phyloP scores from a whole-genome alignment of 2,113 vertebrate species.

The Laticauda laticaudata region DNA sequence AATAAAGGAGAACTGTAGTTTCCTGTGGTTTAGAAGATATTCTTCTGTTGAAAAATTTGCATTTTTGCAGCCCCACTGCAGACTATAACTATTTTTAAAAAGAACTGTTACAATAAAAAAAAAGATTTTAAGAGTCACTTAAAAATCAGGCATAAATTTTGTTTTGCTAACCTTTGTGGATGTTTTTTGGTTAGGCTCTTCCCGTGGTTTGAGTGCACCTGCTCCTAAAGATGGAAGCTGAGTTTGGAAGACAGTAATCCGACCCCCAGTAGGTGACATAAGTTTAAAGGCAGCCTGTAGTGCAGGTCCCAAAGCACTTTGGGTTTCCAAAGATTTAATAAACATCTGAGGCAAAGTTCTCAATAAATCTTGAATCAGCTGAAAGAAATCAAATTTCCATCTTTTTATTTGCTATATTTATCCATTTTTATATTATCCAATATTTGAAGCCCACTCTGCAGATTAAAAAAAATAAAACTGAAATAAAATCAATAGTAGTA shows the following conservation, averaged over 20 bases:
- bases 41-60: not conserved
- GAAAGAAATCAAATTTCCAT: conserved; percentile 46
- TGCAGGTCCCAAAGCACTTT: conserved; percentile 90
- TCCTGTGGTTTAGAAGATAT: not conserved
- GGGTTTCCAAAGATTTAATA: conserved; percentile 91
- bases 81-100: not conserved
- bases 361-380: conserved; percentile 94
- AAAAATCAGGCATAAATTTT: not conserved
- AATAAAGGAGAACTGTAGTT: not conserved
- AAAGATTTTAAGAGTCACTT: not conserved
- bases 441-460: not conserved
- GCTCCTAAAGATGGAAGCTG: conserved; percentile 90
- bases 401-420: not conserved
- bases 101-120: not conserved
- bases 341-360: conserved; percentile 90
- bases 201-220: conserved; percentile 87
- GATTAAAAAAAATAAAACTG: not conserved
- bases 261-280: conserved; percentile 90
- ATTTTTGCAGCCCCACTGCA: not conserved
- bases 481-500: not conserved
- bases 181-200: conserved; percentile 89
- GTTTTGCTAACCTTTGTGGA: conserved; percentile 82
- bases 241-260: conserved; percentile 93
- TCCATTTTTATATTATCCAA: not conserved
- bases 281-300: conserved; percentile 93